phyloP scores from a whole-genome alignment of 2,888 invertebrate genomes.

The Platycheirus rosarum region DNA sequence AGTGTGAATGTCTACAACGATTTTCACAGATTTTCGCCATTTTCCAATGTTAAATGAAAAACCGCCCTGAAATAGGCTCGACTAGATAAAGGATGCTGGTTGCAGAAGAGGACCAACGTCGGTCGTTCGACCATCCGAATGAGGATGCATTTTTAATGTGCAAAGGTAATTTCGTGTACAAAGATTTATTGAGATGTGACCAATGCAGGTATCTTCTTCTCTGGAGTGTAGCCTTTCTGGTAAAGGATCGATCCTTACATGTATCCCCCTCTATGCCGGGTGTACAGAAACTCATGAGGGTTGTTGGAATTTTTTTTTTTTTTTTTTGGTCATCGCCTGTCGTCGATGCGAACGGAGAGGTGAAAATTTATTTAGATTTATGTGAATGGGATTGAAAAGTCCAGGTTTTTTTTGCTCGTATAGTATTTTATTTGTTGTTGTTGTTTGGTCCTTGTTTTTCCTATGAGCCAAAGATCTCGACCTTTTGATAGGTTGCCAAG shows the following conservation, averaged over 20 bases:
- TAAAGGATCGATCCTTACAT: slow-evolving; percentile 37
- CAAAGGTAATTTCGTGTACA: slow-evolving; percentile 65
- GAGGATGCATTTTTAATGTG: slow-evolving; percentile 70
- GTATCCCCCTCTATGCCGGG: slow-evolving; percentile 9
- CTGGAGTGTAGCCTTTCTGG: neutral
- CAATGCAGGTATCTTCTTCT: slow-evolving; percentile 62
- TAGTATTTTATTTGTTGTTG: slow-evolving; percentile 4
- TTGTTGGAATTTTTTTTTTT: slow-evolving; percentile 33
- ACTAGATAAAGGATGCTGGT: slow-evolving; percentile 43
- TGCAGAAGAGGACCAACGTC: slow-evolving; percentile 16
- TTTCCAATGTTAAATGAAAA: slow-evolving; percentile 29
- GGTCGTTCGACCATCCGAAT: slow-evolving; percentile 40
- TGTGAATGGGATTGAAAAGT: slow-evolving; percentile 49
- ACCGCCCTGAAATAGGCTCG: slow-evolving; percentile 24
- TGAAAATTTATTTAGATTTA: slow-evolving; percentile 74
- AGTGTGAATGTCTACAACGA: slow-evolving; percentile 61
- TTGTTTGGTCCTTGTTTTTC: neutral
- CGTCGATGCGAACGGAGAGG: slow-evolving; percentile 36
- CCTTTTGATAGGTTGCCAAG: slow-evolving; percentile 59
- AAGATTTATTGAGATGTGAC: slow-evolving; percentile 73
- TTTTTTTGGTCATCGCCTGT: slow-evolving; percentile 6
- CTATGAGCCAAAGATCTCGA: slow-evolving; percentile 47
- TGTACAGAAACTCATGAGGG: slow-evolving; percentile 32
- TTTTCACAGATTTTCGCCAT: slow-evolving; percentile 70
- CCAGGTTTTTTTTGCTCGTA: slow-evolving; percentile 26